Base-by-base conservation (phyloP, 2,113 vertebrate species). In the Larimichthys polyactis region DNA sequence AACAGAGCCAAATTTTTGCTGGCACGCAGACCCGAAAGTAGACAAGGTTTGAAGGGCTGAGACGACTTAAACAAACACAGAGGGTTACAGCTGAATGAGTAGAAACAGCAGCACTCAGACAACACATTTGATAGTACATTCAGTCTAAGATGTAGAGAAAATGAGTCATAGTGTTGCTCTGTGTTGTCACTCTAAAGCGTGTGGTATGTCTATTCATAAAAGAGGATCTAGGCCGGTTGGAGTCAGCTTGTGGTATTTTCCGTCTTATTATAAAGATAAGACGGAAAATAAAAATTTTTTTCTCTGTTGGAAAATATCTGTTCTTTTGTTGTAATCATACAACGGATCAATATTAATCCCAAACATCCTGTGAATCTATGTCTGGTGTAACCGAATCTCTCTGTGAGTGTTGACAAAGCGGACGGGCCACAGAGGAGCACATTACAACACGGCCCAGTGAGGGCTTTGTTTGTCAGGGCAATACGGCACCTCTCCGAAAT, bases 41-140 rank as follows among this genome's bases (percentile, higher is more conserved):
- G 67, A 68, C 24, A 24, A 24, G 36, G 32, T 27, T 16, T 17
- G n/a, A 77, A 24, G 24, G 48, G 44, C 60, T 32, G 49, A 68
- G 40, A 20, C 14, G 43, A 79, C 55, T 36, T 66, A 65, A 84
- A 87, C 64, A 78, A 75, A 70, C 32, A 59, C 88, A 80, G 81
- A 85, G 76, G 85, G 79, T 62, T 71, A 75, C 79, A 69, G 72
- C 84, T 54, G 57, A 82, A 52, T 66, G 49, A 88, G 68, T 55
- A 68, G 22, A 82, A 74, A 80, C 71, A 77, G 71, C 71, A 68
- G 67, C 68, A 57, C 4, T 29, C 40, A 77, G 66, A 66, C n/a
- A 51, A 80, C 29, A 80, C 29, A 72, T 81, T 66, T 71, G 84
- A 84, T 51, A 24, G 55, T 24, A n/a, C 65, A 49, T 32, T 24